Base-by-base conservation (phyloP, 2,888 invertebrate genomes). In the Caenorhabditis angaria region DNA sequence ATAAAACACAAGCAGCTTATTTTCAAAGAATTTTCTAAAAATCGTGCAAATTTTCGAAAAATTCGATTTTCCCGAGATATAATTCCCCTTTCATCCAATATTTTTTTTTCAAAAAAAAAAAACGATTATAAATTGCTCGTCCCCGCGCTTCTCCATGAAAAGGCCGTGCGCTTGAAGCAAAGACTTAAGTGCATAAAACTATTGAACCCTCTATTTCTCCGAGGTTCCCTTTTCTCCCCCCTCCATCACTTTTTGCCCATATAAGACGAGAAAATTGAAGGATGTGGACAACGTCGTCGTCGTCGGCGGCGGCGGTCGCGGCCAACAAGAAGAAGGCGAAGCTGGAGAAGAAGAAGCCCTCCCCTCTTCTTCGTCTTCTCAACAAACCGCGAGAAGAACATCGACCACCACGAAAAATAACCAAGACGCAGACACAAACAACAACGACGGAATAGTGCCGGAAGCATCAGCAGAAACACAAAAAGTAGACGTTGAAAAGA, bases 191-290 rank as follows among this genome's bases (percentile, higher is more conserved):
- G 41, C 41, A 41, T 41, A 41, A 41, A 41, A 41, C 10, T 41
- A 41, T 41, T 41, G 41, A 41, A 41, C 41, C 41, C 41, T 18
- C 14, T 12, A n/a, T 32, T n/a, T 27, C 22, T 24, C n/a, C 6
- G 48, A 25, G 18, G 20, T 18, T 6, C 4, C 41, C 41, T 41
- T 24, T 22, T 25, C 18, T 51, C 27, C 50, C 28, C 64, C 35
- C 29, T 29, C 6, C 41, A 22, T 55, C 25, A 54, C 54, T 32
- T 28, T n/a, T 24, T 61, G 18, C 41, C 41, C 41, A 12, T 41
- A 41, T 41, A 41, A 14, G 35, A 61, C 53, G 56, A 63, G 35
- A 56, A 62, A 55, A 47, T 55, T 55, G 28, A 47, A 61, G 56
- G 55, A 56, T 56, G 55, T 56, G 55, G 55, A 56, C 41, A 41